Conservation (phyloP, 2,888 invertebrate genomes). For the Melieria crassipennis region DNA sequence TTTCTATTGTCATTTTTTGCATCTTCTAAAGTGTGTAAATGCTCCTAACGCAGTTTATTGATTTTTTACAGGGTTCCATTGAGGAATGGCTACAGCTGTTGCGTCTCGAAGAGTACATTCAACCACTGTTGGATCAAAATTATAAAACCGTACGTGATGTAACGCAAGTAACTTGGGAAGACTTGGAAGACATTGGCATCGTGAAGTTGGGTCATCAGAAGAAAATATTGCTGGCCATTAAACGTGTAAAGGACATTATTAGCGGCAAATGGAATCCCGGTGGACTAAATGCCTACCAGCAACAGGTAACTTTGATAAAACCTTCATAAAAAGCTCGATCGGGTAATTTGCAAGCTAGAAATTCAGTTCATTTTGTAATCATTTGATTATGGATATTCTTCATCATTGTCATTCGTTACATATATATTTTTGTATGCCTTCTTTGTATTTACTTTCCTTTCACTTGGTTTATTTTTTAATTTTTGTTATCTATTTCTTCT, state of each 20-base stretch:
- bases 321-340: background rate
- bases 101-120: slow-evolving; percentile 91
- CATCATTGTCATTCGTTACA: slow-evolving; percentile 31
- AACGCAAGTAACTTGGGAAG: slow-evolving; percentile 97
- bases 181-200: slow-evolving; percentile 96
- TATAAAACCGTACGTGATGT: slow-evolving; percentile 94
- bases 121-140: slow-evolving; percentile 89
- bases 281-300: slow-evolving; percentile 61
- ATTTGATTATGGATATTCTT: slow-evolving; percentile 17
- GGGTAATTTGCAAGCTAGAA: too few species aligned
- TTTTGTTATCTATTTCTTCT: slow-evolving; percentile 35
- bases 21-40: too few species aligned
- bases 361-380: background rate
- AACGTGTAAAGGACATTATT: slow-evolving; percentile 92
- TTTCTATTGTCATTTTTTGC: too few species aligned
- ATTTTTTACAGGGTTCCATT: slow-evolving; percentile 78
- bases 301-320: slow-evolving; percentile 53
- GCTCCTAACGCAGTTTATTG: background rate
- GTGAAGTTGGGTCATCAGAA: slow-evolving; percentile 97
- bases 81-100: slow-evolving; percentile 95
- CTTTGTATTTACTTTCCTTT: slow-evolving; percentile 24
- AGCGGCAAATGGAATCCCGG: slow-evolving; percentile 78
- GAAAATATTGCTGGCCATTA: slow-evolving; percentile 96
- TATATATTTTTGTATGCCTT: slow-evolving; percentile 27
- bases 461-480: slow-evolving; percentile 12